Base-by-base conservation (phyloP, 1,140 invertebrate genomes). In the Calephelis nemesis region DNA sequence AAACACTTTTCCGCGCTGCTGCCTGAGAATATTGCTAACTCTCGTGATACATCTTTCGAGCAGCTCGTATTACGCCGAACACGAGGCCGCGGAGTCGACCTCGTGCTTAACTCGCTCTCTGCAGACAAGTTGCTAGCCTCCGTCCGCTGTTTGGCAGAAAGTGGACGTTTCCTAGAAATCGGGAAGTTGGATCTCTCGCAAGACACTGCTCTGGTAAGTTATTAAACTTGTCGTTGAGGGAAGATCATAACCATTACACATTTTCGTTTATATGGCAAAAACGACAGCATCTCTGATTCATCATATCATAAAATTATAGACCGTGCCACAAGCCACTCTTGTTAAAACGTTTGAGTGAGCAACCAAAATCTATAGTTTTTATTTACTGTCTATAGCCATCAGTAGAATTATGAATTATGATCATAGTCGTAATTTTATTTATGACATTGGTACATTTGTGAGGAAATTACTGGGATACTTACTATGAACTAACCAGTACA, bases 111-210 rank as follows among this genome's bases (percentile, higher is more conserved):
- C 92, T 99, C 98, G 0, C 91, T 99, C 13, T 96, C 98, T 6
- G 97, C 96, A 79, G 97, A 99, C 70, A 98, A 98, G 92, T 92
- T 99, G 12, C 97, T 97, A 87, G 98, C 98, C 4, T 98, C 97
- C 65, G 92, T 99, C 7, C 94, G 98, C 68, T 98, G 98, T 84
- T 90, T 99, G 48, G 97, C 97, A 1, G 92, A 95, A 58, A 97
- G 98, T 82, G 98, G 98, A 47, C 94, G 98, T 47, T 99, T 99
- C 93, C 92, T 99, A 40, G 98, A 99, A 93, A 99, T 99, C 78
- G 98, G 98, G 72, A 99, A 99, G 92, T 97, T 96, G 73, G 98
- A 99, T 93, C 90, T 99, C 40, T 97, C 97, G 6, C 98, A 98
- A 13, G 40, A 63, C 62, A 63, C 71, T 1, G 63, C 64, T n/a